Conservation (phyloP, 2,888 invertebrate species). For the Phortica okadai region DNA sequence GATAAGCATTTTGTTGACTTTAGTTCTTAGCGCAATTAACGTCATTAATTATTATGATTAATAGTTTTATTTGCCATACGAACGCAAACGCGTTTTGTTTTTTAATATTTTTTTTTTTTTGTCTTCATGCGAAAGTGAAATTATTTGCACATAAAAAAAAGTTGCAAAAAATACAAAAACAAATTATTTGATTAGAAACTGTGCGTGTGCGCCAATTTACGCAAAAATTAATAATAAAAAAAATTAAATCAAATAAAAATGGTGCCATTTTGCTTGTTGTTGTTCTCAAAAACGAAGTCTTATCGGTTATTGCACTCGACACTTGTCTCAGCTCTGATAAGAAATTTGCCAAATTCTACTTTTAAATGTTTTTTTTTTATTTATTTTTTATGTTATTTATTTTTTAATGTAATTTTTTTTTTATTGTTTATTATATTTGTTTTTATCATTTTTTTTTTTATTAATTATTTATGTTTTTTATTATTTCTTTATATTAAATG, state of each 20-base stretch:
- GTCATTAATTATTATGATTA: conserved; percentile 70
- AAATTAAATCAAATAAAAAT: neutral
- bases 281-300: conserved; percentile 23
- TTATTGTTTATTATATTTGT: too few species aligned
- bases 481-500: too few species aligned
- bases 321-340: conserved; percentile 49
- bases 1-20: conserved; percentile 66
- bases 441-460: too few species aligned
- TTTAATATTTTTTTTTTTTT: neutral
- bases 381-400: neutral
- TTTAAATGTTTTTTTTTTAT: neutral
- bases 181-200: neutral
- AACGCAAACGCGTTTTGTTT: neutral
- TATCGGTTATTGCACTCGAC: conserved; percentile 59
- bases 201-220: neutral
- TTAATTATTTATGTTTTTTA: too few species aligned
- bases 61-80: conserved; percentile 41
- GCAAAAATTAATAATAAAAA: neutral
- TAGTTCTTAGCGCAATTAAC: conserved; percentile 53
- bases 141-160: conserved; percentile 16
- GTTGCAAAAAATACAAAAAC: neutral
- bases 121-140: neutral
- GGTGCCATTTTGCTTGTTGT: neutral
- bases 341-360: conserved; percentile 15
- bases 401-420: neutral